These are phyloP conservation scores for Pollenia griseotomentosa DNA, from an alignment of 2,888 invertebrate species.

Conservation along the genomic window DNA sequence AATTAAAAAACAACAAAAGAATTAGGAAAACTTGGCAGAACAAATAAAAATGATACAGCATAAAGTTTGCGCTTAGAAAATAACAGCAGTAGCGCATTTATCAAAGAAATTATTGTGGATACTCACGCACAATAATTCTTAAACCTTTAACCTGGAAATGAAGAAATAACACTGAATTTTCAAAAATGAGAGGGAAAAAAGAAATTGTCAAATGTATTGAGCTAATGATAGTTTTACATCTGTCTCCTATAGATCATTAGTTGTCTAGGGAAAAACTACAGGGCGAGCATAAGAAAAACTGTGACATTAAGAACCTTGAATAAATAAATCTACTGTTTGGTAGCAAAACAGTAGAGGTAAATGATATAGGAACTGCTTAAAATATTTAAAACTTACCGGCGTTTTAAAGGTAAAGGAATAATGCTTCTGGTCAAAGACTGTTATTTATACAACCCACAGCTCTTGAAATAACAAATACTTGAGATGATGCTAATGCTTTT, in stretches of 20 bases:
- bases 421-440: constrained; percentile 25
- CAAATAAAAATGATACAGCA: constrained; percentile 63
- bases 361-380: constrained; percentile 7
- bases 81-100: constrained; percentile 6
- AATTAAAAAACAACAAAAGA: constrained; percentile 33
- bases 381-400: not conserved
- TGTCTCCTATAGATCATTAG: constrained; percentile 66
- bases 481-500: constrained; percentile 16
- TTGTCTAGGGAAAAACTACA: constrained; percentile 31
- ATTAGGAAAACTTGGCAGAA: not conserved
- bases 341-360: constrained; percentile 19
- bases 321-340: constrained; percentile 52
- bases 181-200: constrained; percentile 4
- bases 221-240: constrained; percentile 66
- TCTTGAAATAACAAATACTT: constrained; percentile 16
- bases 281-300: constrained; percentile 31
- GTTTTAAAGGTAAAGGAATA: not conserved
- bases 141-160: constrained; percentile 51
- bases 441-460: constrained; percentile 42
- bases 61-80: constrained; percentile 1
- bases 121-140: constrained; percentile 40
- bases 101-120: constrained; percentile 13
- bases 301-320: constrained; percentile 63
- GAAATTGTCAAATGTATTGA: constrained; percentile 13
- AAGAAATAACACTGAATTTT: constrained; percentile 37